Base-by-base conservation (phyloP, 2,113 vertebrate genomes). In the Nematolebias whitei region DNA sequence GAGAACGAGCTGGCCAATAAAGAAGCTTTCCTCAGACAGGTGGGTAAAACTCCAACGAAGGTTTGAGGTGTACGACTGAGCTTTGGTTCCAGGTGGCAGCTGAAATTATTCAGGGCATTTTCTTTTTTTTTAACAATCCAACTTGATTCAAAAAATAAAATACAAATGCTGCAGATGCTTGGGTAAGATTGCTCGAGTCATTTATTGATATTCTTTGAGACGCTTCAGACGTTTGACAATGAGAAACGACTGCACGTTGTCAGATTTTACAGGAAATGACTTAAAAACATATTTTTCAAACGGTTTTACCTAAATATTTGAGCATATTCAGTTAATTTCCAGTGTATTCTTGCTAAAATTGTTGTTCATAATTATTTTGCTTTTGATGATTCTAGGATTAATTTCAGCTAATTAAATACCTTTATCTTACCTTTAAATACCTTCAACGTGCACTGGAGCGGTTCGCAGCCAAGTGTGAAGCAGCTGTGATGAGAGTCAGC, bases 1-100 rank as follows among this genome's bases (percentile, higher is more conserved):
- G 98, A 99, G 92, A 99, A 98, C 43, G 98, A 99, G 65, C 67
- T 99, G 78, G 98, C 96, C 78, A 99, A 99, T 85, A 99, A 99
- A 86, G 97, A 99, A 77, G 98, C 96, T 45, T 95, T 99, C 89
- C 92, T 99, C 54, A 92, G 96, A 73, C 98, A 99, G 97, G 98
- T 99, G 72, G 11, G 89, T 90, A 19, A 22, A 32, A 9, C 15
- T 48, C 35, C 2, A 1, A 5, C 2, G 2, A 22, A 1, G 14
- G n/a, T 18, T 29, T 23, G 40, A 41, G 43, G n/a, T 13, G 18
- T 6, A 35, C 5, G 32, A 8, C 9, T 10, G 32, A 35, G 32
- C 32, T 35, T 35, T 35, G 32, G 9, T 4, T 41, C 24, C 39
- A 14, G 23, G 41, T 66, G 24, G 18, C n/a, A 60, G 68, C 26